Base-by-base conservation (phyloP, 2,888 invertebrate genomes). In the Macaria liturata region DNA sequence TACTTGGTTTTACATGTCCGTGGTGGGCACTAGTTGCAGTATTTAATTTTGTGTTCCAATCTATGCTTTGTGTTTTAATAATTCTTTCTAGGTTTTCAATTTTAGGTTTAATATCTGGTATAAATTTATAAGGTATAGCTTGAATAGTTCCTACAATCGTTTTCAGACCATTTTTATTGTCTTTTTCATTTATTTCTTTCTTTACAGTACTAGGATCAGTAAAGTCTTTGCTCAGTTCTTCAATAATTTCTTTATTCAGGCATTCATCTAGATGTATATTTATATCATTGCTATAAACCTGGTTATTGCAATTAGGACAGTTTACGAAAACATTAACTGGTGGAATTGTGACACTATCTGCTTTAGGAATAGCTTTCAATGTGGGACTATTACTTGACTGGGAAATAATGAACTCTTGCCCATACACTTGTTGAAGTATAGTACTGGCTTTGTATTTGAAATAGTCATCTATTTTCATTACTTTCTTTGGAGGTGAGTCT, bases 261-360 rank as follows among this genome's bases (percentile, higher is more conserved):
- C 92, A 92, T 74, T 88, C 86, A 75, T 92, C 90, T 67, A 92
- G 68, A 72, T 92, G 92, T 47, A 58, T 70, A 64, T 93, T 91
- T 61, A 93, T 90, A 61, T 78, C 68, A 47, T 67, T 67, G 59
- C 68, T 73, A 44, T 67, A 68, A 34, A 93, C 69, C 69, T 80
- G 76, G 7, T 55, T 49, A 60, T 78, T 80, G 72, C 94, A 94
- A 54, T 92, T 76, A 6, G 93, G 93, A 75, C 94, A 94, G 40
- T 84, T 72, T 3, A 91, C 84, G 59, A 76, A 63, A 30, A 65
- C 54, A 39, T 67, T 49, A 9, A 74, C 66, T 34, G 71, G 71
- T 53, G 73, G 68, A 6, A 76, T 53, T 67, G 75, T 81, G 4
- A 69, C 68, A 50, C 9, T 46, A 31, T 49, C 47, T 47, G 3